A percentile compares a stretch with the other conserved stretches of the same genome.
These are phyloP conservation scores for Noctua comes DNA, from an alignment of 2,888 invertebrate genomes.

Conservation along the genomic window DNA sequence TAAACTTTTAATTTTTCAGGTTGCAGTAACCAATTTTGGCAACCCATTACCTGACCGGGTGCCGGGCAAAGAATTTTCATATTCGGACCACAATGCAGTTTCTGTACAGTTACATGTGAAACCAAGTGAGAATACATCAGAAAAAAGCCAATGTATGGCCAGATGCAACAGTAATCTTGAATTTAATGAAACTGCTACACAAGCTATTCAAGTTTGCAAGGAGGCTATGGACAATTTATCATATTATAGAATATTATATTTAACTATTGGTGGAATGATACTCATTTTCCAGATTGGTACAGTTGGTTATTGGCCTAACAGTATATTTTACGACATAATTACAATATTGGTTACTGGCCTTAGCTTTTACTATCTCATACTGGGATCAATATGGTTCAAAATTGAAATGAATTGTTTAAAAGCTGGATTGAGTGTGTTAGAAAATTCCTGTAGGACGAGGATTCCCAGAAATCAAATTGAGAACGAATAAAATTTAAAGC, in stretches of 20 bases:
- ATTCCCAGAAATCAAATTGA: constrained; percentile 45
- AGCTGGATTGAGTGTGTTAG: constrained; percentile 93
- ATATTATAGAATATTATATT: constrained; percentile 89
- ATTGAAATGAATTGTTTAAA: constrained; percentile 95
- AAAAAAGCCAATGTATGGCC: not conserved
- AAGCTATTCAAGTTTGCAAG: constrained; percentile 91
- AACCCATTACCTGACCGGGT: constrained; percentile 94
- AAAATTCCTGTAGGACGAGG: constrained; percentile 85
- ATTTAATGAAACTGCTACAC: constrained; percentile 85
- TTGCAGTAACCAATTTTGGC: constrained; percentile 87
- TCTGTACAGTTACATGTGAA: constrained; percentile 87
- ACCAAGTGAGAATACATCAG: constrained; percentile 54
- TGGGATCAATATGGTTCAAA: constrained; percentile 95
- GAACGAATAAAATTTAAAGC: not conserved
- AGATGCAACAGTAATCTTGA: constrained; percentile 3
- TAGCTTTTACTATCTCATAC: constrained; percentile 93
- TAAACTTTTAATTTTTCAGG: constrained; percentile 72
- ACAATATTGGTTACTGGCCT: constrained; percentile 92
- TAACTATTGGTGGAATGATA: constrained; percentile 86
- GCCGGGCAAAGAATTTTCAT: constrained; percentile 93
- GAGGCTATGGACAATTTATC: constrained; percentile 88
- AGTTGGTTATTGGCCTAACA: constrained; percentile 87
- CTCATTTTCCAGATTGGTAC: constrained; percentile 89
- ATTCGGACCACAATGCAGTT: constrained; percentile 97
- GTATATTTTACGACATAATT: constrained; percentile 88